These are phyloP conservation scores for Arbacia lixula DNA, from an alignment of 53 echinoderm and acorn worm species.

Conservation along the genomic window DNA sequence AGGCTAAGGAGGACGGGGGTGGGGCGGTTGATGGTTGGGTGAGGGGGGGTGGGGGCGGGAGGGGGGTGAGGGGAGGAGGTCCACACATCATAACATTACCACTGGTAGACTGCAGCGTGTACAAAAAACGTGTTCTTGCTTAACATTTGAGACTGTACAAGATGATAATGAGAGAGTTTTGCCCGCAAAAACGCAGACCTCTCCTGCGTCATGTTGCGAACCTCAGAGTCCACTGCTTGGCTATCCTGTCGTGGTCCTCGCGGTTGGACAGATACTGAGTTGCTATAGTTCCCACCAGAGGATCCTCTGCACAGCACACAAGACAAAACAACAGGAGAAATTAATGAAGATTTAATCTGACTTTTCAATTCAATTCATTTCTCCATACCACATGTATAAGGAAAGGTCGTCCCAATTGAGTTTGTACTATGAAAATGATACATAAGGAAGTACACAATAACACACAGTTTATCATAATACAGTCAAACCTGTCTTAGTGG, in stretches of 20 bases:
- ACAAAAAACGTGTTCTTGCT: slow-evolving; percentile 25
- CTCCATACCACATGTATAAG: too few relatives aligned
- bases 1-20: background rate
- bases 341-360: too few relatives aligned
- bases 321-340: background rate
- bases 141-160: slow-evolving; percentile 45
- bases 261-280: slow-evolving; percentile 92
- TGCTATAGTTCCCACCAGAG: slow-evolving; percentile 97
- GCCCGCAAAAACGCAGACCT: slow-evolving; percentile 59
- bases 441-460: too few relatives aligned
- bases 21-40: background rate
- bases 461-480: too few relatives aligned
- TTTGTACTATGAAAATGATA: too few relatives aligned
- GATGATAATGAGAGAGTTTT: slow-evolving; percentile 22
- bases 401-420: too few relatives aligned
- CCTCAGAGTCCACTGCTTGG: slow-evolving; percentile 86
- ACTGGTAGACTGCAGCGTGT: slow-evolving; percentile 43
- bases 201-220: slow-evolving; percentile 93
- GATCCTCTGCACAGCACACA: slow-evolving; percentile 76
- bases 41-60: background rate
- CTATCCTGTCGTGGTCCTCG: slow-evolving; percentile 88
- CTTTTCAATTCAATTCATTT: too few relatives aligned
- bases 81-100: background rate
- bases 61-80: background rate
- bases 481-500: too few relatives aligned